Base-by-base conservation (phyloP, 2,888 invertebrate genomes). In the Apamea crenata region DNA sequence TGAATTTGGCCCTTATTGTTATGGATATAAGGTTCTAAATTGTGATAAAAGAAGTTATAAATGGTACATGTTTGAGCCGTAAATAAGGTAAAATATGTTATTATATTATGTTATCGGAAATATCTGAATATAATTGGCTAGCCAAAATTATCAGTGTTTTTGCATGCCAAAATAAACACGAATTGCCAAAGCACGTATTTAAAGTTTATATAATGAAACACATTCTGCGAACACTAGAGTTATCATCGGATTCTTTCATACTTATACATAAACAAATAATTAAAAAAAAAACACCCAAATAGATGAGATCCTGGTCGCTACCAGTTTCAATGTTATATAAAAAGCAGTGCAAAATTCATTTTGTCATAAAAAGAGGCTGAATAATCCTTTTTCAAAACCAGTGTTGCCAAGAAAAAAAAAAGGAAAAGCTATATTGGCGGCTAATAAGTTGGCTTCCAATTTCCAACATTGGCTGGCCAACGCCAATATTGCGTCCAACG, bases 141-240 rank as follows among this genome's bases (percentile, higher is more conserved):
- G 25, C 32, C 1, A n/a, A 50, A 65, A 6, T 82, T 71, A 71
- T 74, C 29, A 67, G n/a, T 61, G 56, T 47, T 59, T 32, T 84
- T 5, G 61, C 8, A 7, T 53, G 29, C 47, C 69, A 74, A 77
- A 77, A 74, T 44, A 32, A 80, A 87, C 84, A 87, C 82, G 87
- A 89, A 87, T 90, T 88, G 89, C 88, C 91, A 90, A 82, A 88
- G 80, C 88, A 86, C 87, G 78, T 70, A 70, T 59, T 74, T 69
- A 76, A 69, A 77, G 61, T 82, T 74, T 78, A 71, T 73, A 78
- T 80, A 76, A 79, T 78, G 81, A 81, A 82, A 87, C 85, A 90
- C 86, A 84, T 82, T 83, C 77, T 82, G 77, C 81, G 71, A 90
- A 84, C 88, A 89, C 81, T 78, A 71, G 66, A 61, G 67, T 77